A percentile compares a stretch with the other conserved stretches of the same genome.
phyloP scores from a whole-genome alignment of 1,140 invertebrate genomes.

The Potamilus streckersoni region DNA sequence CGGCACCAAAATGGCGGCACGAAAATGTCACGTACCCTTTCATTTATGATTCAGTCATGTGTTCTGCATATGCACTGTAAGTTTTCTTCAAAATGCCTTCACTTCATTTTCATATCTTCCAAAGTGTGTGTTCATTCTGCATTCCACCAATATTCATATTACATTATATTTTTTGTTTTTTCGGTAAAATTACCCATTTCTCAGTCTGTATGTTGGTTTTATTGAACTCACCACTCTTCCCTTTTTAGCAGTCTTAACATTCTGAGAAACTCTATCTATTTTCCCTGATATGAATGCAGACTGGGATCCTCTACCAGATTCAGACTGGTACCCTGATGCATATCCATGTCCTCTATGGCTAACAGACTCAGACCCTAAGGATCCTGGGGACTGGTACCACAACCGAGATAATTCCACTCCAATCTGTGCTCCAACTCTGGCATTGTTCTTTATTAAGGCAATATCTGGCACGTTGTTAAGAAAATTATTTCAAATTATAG shows the following conservation, averaged over 20 bases:
- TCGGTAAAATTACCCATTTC: too few relatives aligned
- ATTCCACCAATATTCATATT: too few relatives aligned
- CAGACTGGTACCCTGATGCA: not conserved
- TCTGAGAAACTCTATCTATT: not conserved
- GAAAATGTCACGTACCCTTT: too few relatives aligned
- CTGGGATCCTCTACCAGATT: not conserved
- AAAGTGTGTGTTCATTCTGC: too few relatives aligned
- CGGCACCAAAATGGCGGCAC: too few relatives aligned
- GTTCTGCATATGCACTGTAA: too few relatives aligned
- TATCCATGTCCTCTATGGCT: conserved; percentile 8
- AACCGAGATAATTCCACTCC: conserved; percentile 74
- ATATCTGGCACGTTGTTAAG: conserved; percentile 75
- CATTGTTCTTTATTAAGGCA: conserved; percentile 93
- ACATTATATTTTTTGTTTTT: too few relatives aligned
- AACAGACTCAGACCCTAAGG: not conserved
- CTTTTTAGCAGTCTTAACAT: not conserved
- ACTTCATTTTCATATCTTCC: too few relatives aligned
- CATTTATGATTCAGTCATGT: too few relatives aligned
- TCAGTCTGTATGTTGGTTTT: too few relatives aligned
- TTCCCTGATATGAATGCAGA: not conserved
- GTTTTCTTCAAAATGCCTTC: too few relatives aligned
- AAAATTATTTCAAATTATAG: too few relatives aligned
- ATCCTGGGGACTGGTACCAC: not conserved
- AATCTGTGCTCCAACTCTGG: conserved; percentile 84
- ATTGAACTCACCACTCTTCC: not conserved